Percentiles rank a stretch among this genome's conserved stretches.
Conservation (phyloP, 2,113 vertebrate genomes). For the Maccullochella peelii region DNA sequence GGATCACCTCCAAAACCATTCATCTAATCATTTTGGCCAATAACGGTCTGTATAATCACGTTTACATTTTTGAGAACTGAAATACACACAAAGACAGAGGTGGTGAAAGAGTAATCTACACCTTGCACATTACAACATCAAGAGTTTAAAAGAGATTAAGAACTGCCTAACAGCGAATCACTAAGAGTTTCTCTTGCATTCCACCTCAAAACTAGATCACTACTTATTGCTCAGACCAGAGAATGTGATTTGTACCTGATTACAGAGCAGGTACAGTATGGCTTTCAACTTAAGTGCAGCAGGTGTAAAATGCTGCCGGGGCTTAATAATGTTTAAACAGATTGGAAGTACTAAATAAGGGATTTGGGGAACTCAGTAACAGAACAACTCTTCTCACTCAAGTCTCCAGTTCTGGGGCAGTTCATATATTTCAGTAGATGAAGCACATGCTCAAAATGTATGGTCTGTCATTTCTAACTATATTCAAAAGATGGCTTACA, state of each 20-base stretch:
- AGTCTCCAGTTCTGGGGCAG: neutral
- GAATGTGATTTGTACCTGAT: constrained; percentile 48
- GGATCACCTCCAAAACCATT: constrained; percentile 1
- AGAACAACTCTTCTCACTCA: neutral
- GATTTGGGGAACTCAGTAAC: neutral
- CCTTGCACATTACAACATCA: neutral
- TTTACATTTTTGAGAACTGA: neutral
- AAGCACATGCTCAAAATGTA: neutral
- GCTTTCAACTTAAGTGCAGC: neutral
- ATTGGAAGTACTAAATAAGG: constrained; percentile 3
- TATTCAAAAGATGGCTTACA: neutral
- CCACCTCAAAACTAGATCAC: constrained; percentile 45
- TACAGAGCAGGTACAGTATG: constrained; percentile 13
- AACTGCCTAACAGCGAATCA: constrained; percentile 7
- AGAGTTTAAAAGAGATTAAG: constrained; percentile 21
- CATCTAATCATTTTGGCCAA: neutral
- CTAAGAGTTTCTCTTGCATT: neutral
- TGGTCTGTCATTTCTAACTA: too few species aligned
- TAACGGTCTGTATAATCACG: neutral
- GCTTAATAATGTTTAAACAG: constrained; percentile 32
- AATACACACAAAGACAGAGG: neutral
- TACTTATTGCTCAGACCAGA: constrained; percentile 41
- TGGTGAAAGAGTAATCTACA: neutral
- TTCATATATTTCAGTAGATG: neutral
- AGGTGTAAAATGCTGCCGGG: constrained; percentile 27